A percentile compares a stretch with the other conserved stretches of the same genome.
Evolutionary conservation across 1,140 invertebrate species (phyloP).

Genomic region (Oncopodura yosiiana): DNA sequence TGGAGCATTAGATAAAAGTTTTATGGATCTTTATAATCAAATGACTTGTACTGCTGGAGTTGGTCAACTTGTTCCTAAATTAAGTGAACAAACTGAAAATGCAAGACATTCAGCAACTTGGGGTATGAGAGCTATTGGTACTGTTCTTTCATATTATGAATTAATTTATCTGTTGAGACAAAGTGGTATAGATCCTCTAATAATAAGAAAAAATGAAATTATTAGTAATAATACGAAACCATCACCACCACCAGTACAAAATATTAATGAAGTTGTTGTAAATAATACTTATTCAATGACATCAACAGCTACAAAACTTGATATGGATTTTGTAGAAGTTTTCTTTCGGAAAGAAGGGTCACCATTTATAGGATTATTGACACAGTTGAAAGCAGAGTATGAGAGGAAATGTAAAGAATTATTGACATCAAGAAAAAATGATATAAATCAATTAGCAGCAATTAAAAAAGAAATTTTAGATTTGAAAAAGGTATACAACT

Average conservation of each 20-base stretch:
- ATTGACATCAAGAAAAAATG: no score
- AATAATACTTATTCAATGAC: no score
- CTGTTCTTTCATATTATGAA: slow-evolving; percentile 7
- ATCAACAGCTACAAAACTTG: no score
- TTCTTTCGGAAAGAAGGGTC: slow-evolving; percentile 9
- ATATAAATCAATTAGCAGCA: no score
- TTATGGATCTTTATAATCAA: background rate
- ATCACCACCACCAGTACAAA: no score
- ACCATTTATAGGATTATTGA: no score
- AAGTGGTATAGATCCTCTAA: background rate
- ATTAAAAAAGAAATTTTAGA: no score
- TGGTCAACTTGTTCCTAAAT: no score
- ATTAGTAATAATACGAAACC: background rate
- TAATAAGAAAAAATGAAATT: background rate
- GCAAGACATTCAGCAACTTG: slow-evolving; percentile 12
- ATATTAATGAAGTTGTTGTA: no score
- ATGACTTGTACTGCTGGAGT: background rate
- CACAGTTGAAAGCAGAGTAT: no score
- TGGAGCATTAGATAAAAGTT: slow-evolving; percentile 6
- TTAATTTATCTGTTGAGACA: background rate
- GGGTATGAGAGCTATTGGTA: slow-evolving; percentile 3
- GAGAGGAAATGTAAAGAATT: no score
- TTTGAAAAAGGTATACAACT: no score
- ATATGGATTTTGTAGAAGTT: slow-evolving; percentile 1
- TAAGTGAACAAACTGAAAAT: background rate